A percentile compares a stretch with the other conserved stretches of the same genome.
These are phyloP conservation scores for Sisyra terminalis DNA, from an alignment of 2,888 invertebrate species.

Conservation along the genomic window DNA sequence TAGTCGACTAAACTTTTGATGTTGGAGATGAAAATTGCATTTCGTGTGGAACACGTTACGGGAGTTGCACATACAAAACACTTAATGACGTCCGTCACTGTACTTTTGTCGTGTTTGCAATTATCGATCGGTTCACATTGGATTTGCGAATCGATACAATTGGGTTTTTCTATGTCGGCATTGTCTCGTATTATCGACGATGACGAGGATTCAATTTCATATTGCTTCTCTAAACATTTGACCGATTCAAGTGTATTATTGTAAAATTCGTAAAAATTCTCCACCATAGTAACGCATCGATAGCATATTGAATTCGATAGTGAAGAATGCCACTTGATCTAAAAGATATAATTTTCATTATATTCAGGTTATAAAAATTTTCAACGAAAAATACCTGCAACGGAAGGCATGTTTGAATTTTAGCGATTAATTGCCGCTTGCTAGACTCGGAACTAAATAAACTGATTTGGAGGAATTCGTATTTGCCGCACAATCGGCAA, in stretches of 20 bases:
- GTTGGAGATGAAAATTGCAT: too few species aligned
- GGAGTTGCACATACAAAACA: too few species aligned
- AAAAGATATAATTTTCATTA: constrained; percentile 14
- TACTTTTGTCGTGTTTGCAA: neutral
- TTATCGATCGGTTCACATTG: neutral
- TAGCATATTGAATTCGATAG: constrained; percentile 28
- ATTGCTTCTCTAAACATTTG: constrained; percentile 19
- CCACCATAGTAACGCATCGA: constrained; percentile 30
- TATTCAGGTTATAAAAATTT: too few species aligned
- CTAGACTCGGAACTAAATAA: constrained; percentile 12
- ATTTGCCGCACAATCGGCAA: constrained; percentile 6
- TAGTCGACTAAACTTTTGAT: neutral
- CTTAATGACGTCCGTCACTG: neutral
- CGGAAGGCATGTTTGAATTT: constrained; percentile 27
- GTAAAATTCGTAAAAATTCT: constrained; percentile 31
- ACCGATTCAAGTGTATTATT: constrained; percentile 28
- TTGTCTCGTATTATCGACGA: too few species aligned
- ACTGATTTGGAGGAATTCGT: constrained; percentile 3
- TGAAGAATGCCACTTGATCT: constrained; percentile 27
- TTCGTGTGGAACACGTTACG: too few species aligned
- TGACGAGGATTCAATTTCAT: too few species aligned
- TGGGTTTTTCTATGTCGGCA: too few species aligned
- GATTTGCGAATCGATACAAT: too few species aligned
- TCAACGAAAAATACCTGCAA: constrained; percentile 23
- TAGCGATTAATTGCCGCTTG: constrained; percentile 24